A percentile compares a stretch with the other conserved stretches of the same genome.
These are phyloP conservation scores for Galaxea fascicularis DNA, from an alignment of 92 coral and sea anemone species.

Conservation along the genomic window DNA sequence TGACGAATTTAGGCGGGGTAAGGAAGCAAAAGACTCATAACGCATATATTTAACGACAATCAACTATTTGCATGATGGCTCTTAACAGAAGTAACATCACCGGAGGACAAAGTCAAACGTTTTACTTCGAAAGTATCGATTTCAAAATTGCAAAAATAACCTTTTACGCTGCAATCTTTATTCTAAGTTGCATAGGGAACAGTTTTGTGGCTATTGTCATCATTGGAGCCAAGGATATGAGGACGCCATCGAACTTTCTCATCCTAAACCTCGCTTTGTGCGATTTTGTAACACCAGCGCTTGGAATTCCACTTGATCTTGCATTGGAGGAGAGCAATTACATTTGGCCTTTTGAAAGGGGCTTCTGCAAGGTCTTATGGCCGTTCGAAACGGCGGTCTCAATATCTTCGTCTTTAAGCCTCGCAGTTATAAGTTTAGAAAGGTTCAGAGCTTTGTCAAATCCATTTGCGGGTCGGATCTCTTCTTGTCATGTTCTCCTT, in stretches of 20 bases:
- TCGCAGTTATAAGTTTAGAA: slow-evolving; percentile 81
- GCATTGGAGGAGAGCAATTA: slow-evolving; percentile 68
- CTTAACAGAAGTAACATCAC: neutral
- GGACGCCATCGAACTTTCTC: slow-evolving; percentile 75
- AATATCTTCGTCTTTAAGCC: slow-evolving; percentile 80
- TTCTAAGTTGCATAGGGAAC: slow-evolving; percentile 74
- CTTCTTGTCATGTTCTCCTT: slow-evolving; percentile 44
- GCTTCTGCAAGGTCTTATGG: slow-evolving; percentile 70
- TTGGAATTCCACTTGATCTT: slow-evolving; percentile 86
- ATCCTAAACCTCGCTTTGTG: slow-evolving; percentile 80
- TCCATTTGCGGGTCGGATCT: slow-evolving; percentile 72
- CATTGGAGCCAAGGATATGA: slow-evolving; percentile 58
- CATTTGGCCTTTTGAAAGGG: slow-evolving; percentile 77
- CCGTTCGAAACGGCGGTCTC: slow-evolving; percentile 77
- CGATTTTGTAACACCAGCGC: slow-evolving; percentile 75
- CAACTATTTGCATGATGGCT: neutral
- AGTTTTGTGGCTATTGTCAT: slow-evolving; percentile 69
- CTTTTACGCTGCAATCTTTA: slow-evolving; percentile 55
- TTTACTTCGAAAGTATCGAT: slow-evolving; percentile 13
- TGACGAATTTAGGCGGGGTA: too few relatives aligned
- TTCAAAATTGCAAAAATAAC: slow-evolving; percentile 68
- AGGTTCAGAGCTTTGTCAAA: slow-evolving; percentile 76
- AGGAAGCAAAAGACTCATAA: too few relatives aligned
- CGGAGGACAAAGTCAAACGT: neutral
- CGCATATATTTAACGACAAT: neutral